Evolutionary conservation across 1,140 invertebrate genomes (phyloP).

Genomic region (Sarcophaga bullata): DNA sequence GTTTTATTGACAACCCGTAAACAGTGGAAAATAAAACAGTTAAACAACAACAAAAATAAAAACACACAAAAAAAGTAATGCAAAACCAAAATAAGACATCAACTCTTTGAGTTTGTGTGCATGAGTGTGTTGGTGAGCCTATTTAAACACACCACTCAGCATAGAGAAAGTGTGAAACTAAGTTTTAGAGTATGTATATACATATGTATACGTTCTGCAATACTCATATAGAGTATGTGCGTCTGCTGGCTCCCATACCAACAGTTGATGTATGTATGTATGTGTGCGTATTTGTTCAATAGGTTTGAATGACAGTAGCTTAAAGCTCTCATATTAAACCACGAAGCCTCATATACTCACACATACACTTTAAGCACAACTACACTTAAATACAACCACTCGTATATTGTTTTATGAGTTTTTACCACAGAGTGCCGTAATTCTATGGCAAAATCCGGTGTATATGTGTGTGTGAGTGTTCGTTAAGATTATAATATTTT

Average conservation of each 20-base stretch:
- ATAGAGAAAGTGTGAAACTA: not conserved
- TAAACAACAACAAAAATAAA: not conserved
- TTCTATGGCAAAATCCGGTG: too few relatives aligned
- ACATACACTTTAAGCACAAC: not conserved
- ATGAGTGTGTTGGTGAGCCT: too few relatives aligned
- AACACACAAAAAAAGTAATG: not conserved
- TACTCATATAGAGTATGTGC: too few relatives aligned
- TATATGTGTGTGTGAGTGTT: too few relatives aligned
- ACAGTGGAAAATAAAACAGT: not conserved
- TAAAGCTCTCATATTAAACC: slow-evolving; percentile 1
- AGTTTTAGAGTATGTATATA: not conserved
- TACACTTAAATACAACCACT: too few relatives aligned
- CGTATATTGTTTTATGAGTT: not conserved
- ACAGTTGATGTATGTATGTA: not conserved
- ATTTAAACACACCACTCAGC: not conserved
- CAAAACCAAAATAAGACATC: too few relatives aligned
- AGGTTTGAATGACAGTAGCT: not conserved
- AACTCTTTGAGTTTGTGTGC: too few relatives aligned
- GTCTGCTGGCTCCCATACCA: too few relatives aligned
- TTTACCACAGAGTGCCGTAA: not conserved
- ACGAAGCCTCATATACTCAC: not conserved
- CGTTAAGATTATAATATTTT: too few relatives aligned
- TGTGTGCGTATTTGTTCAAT: not conserved
- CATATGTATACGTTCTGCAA: too few relatives aligned
- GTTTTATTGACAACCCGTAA: slow-evolving; percentile 10